Evolutionary conservation across 2,797 vertebrate species (phyloP), one percentile per base, ranked within the genome.

Genomic region (Rhinophrynus dorsalis): DNA sequence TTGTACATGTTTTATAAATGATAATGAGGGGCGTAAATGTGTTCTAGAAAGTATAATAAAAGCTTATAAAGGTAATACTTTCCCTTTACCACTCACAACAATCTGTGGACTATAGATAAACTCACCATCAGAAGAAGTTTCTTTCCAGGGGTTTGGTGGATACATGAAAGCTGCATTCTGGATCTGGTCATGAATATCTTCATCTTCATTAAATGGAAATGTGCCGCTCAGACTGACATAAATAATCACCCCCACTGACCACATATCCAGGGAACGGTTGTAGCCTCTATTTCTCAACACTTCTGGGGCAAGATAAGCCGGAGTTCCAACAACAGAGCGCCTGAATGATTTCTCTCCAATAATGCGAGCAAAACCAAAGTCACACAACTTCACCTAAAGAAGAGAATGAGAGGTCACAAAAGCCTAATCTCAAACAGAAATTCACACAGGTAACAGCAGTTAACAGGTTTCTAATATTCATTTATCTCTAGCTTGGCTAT

Each of bases 81-180:
- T n/a, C n/a, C n/a, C n/a, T n/a, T n/a, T n/a, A n/a, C n/a, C n/a
- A n/a, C n/a, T n/a, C n/a, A n/a, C n/a, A n/a, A n/a, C n/a, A n/a
- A n/a, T 30, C 29, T 30, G 9, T 30, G 21, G 17, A 24, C n/a
- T n/a, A n/a, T 1, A 24, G 2, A 55, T 1, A 9, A 42, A 44
- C 74, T 72, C 84, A 97, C 96, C 96, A 91, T 98, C 95, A 55
- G 82, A 89, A 45, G 95, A 97, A 50, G 96, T 88, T 70, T 97
- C 96, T 80, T 97, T 97, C 96, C 96, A 98, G 18, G 96, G 96
- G 55, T 98, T 94, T 6, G 96, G 95, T 8, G 96, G 96, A 73
- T 98, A 98, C 96, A 98, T 98, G 84, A 98, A 98, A 80, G 94
- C 96, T 1, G 96, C 96, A 26, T 98, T 98, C 81, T 98, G 96